Evolutionary conservation across 1,140 invertebrate species (phyloP), one percentile per base, ranked within the genome.

Genomic region (Agrypnia vestita): DNA sequence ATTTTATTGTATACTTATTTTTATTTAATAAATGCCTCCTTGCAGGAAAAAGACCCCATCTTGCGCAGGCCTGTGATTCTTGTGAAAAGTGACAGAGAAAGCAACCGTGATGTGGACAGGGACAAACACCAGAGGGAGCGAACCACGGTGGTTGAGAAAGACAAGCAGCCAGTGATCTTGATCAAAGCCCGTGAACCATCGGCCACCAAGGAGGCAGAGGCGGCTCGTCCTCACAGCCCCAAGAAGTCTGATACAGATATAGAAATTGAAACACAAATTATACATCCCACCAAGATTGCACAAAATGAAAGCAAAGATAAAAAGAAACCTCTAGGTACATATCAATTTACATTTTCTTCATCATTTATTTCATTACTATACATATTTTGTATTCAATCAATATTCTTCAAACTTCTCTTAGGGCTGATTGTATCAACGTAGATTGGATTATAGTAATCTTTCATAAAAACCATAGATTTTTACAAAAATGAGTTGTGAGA

Each of bases 281-380:
- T 84, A 15, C 85, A 88, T 72, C 85, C 87, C 13, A 84, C 82
- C 73, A 90, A 89, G 83, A 90, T 90, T 80, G 88, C 86, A 59
- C 88, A 90, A 77, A 89, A 90, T 86, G 89, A 89, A 84, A 84
- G 86, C 76, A 89, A 89, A 81, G 89, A 89, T 59, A 89, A 88
- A 84, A 89, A 87, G 84, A 89, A 87, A 85, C 84, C 74, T 82
- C 72, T 69, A 79, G 47, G 75, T 77, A 75, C 10, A 17, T 51
- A 51, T 13, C n/a, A 9, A 12, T 9, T 35, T 35, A 35, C 1
- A 15, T 51, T 51, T 13, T 51, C n/a, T 3, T 51, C 1, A 3
- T 51, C 49, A 51, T 51, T 51, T 49, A 13, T 49, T 49, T 49
- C 7, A 49, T 49, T 8, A 8, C 13, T 49, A 49, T 49, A 49